phyloP scores from a whole-genome alignment of 2,113 vertebrate genomes.

The Pandion haliaetus region DNA sequence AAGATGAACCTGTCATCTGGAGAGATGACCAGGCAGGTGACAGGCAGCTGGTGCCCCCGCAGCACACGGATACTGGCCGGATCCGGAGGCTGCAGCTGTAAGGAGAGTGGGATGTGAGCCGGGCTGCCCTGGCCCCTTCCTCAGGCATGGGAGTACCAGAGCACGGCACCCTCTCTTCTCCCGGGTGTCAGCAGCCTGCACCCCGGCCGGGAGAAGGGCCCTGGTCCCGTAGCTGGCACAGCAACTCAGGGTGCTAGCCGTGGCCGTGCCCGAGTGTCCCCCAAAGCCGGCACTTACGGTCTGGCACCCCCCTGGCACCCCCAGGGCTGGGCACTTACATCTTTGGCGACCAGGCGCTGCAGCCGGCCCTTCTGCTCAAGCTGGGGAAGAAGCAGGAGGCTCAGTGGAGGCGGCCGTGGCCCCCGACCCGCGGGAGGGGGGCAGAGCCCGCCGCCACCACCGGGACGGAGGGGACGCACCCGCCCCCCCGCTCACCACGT shows the following conservation, averaged over 20 bases:
- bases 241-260: rapidly evolving
- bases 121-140: not conserved
- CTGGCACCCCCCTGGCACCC: not conserved
- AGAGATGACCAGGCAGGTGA: conserved; percentile 90
- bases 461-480: not conserved
- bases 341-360: conserved; percentile 87
- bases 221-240: rapidly evolving
- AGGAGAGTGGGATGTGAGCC: not conserved
- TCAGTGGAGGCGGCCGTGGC: not conserved
- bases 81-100: conserved; percentile 83
- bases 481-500: conserved; percentile 79
- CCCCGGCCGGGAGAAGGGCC: not conserved
- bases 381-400: conserved; percentile 61
- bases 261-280: rapidly evolving
- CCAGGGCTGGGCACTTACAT: conserved; percentile 74
- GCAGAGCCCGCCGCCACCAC: not conserved
- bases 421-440: not conserved
- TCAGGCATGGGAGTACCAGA: rapidly evolving
- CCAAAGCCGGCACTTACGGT: rapidly evolving
- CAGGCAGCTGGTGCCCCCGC: conserved; percentile 88
- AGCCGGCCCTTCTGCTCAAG: conserved; percentile 92
- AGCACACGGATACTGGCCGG: conserved; percentile 80
- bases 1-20: conserved; percentile 88
- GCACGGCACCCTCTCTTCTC: not conserved
- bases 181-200: not conserved